Percentiles rank a stretch among this genome's conserved stretches.
Evolutionary conservation across 2,797 vertebrate species (phyloP).

Genomic region (Danionella dracula): DNA sequence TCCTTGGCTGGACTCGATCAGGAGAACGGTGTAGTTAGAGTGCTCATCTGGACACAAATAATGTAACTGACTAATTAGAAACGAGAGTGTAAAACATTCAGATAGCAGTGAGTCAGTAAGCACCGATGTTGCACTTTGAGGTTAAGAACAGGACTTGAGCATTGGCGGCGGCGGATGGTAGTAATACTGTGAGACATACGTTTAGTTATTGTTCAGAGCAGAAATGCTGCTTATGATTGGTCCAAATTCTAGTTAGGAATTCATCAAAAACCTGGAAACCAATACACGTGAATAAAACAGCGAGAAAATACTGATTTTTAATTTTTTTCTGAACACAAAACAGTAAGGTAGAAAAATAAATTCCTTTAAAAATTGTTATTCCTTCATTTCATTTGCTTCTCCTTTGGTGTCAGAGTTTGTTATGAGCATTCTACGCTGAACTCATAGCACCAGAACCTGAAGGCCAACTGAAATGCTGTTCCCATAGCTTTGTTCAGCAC

Average conservation of each 20-base stretch:
- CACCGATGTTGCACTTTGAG: background rate
- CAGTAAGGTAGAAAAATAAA: no score
- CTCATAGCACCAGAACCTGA: background rate
- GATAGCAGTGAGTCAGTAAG: background rate
- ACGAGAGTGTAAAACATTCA: background rate
- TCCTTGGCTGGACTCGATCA: no score
- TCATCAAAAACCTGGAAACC: no score
- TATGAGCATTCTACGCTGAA: no score
- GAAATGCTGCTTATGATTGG: background rate
- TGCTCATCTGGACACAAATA: constrained; percentile 1
- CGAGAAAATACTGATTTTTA: no score
- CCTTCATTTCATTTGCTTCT: no score
- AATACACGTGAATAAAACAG: no score
- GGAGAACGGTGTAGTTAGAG: no score
- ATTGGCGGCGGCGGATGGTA: no score
- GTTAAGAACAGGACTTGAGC: background rate
- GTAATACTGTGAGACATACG: background rate
- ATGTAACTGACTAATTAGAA: background rate
- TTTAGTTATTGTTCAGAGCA: background rate
- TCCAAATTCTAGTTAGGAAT: background rate
- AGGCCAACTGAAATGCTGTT: constrained; percentile 44
- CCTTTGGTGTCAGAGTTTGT: no score
- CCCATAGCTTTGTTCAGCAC: constrained; percentile 3
- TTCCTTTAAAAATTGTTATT: no score
- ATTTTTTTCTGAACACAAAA: no score